phyloP scores from a whole-genome alignment of 1,140 invertebrate genomes.

The Aphaenogaster rudis region DNA sequence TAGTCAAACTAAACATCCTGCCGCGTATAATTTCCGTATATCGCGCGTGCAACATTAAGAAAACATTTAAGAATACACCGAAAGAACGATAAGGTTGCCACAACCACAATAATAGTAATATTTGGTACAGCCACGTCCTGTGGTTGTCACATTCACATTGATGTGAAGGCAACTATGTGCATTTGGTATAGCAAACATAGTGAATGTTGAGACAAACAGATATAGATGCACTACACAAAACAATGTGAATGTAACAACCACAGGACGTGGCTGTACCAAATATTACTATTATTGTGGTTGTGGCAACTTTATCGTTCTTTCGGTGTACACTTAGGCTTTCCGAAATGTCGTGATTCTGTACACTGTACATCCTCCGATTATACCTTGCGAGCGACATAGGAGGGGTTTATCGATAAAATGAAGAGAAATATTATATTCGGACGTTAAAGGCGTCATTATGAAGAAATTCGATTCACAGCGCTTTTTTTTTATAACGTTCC shows the following conservation, averaged over 20 bases:
- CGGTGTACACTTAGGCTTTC: neutral
- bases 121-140: too few relatives aligned
- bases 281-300: too few relatives aligned
- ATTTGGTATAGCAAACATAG: too few relatives aligned
- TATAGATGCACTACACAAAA: too few relatives aligned
- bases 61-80: neutral
- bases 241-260: too few relatives aligned
- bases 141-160: too few relatives aligned
- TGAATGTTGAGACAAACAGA: too few relatives aligned
- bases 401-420: neutral
- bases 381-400: neutral
- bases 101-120: too few relatives aligned
- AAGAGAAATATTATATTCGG: neutral
- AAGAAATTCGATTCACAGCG: slow-evolving; percentile 18
- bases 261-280: too few relatives aligned
- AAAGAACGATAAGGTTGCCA: too few relatives aligned
- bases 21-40: neutral
- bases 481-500: neutral
- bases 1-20: slow-evolving; percentile 21
- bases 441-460: neutral
- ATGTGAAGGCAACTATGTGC: too few relatives aligned
- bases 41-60: neutral
- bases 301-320: too few relatives aligned
- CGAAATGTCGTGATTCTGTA: neutral
- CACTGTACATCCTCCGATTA: neutral